These are phyloP conservation scores for Belgica antarctica DNA, from an alignment of 2,888 invertebrate genomes.

Conservation along the genomic window DNA sequence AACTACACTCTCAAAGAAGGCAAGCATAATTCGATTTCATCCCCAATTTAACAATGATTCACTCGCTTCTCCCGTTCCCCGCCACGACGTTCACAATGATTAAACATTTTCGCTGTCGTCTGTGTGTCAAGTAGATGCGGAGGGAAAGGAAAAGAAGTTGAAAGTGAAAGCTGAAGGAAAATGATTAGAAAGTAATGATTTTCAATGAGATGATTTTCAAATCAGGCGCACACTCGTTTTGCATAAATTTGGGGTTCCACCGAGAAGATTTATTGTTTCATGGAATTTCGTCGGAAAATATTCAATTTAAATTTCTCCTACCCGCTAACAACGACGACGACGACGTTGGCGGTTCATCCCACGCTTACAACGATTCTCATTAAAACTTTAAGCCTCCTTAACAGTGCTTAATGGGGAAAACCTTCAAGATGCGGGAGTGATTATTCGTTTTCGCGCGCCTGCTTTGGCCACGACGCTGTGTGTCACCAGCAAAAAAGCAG, in stretches of 20 bases:
- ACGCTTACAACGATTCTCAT: slow-evolving; percentile 14
- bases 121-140: slow-evolving; percentile 29
- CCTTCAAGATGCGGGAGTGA: neutral
- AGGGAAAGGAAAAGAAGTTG: neutral
- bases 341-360: neutral
- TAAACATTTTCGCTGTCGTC: slow-evolving; percentile 32
- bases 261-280: slow-evolving; percentile 39
- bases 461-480: slow-evolving; percentile 40
- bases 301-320: slow-evolving; percentile 34
- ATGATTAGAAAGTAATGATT: slow-evolving; percentile 44
- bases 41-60: slow-evolving; percentile 42
- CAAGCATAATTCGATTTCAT: slow-evolving; percentile 43
- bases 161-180: slow-evolving; percentile 1
- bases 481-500: slow-evolving; percentile 34
- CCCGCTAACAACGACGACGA: too few relatives aligned
- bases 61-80: neutral
- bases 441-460: slow-evolving; percentile 36
- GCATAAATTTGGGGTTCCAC: neutral
- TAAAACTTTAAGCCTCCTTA: slow-evolving; percentile 12
- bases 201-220: slow-evolving; percentile 39
- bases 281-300: slow-evolving; percentile 40
- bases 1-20: slow-evolving; percentile 30
- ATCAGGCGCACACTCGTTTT: slow-evolving; percentile 28
- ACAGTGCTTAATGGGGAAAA: slow-evolving; percentile 21
- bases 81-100: slow-evolving; percentile 27